phyloP scores from a whole-genome alignment of 2,888 invertebrate species.

The Drosophila meridiana region DNA sequence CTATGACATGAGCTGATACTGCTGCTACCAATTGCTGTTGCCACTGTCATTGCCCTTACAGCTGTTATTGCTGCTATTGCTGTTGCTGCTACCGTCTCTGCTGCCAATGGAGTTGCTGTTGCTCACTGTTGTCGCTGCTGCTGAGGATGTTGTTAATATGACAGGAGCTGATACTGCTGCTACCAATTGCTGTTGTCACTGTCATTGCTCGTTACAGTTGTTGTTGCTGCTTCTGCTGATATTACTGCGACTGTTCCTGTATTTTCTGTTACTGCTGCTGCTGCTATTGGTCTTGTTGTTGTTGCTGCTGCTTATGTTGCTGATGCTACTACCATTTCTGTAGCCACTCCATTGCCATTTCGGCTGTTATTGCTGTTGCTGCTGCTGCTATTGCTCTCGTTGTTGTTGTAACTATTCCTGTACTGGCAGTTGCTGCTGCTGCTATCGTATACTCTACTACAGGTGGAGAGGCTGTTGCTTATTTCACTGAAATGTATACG shows the following conservation, averaged over 20 bases:
- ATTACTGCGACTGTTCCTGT: not conserved
- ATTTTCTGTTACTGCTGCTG: not conserved
- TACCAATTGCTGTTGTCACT: too few species aligned
- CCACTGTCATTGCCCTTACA: not conserved
- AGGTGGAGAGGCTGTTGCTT: too few species aligned
- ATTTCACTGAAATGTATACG: too few species aligned
- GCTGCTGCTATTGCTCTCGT: not conserved
- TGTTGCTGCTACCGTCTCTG: not conserved
- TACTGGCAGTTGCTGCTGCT: too few species aligned
- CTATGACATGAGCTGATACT: not conserved
- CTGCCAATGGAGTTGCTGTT: too few species aligned
- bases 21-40: not conserved
- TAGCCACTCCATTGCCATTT: too few species aligned
- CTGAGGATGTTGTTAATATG: not conserved
- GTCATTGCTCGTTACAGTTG: not conserved
- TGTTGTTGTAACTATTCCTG: too few species aligned
- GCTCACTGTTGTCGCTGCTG: too few species aligned
- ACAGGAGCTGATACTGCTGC: not conserved
- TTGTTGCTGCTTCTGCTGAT: not conserved
- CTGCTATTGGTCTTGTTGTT: not conserved
- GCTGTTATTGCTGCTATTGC: too few species aligned
- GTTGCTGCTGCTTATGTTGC: not conserved
- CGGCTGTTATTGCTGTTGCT: not conserved
- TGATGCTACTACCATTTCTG: too few species aligned
- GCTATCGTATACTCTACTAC: too few species aligned